phyloP scores from a whole-genome alignment of 1,140 invertebrate genomes.

The Pseudoatta argentina region DNA sequence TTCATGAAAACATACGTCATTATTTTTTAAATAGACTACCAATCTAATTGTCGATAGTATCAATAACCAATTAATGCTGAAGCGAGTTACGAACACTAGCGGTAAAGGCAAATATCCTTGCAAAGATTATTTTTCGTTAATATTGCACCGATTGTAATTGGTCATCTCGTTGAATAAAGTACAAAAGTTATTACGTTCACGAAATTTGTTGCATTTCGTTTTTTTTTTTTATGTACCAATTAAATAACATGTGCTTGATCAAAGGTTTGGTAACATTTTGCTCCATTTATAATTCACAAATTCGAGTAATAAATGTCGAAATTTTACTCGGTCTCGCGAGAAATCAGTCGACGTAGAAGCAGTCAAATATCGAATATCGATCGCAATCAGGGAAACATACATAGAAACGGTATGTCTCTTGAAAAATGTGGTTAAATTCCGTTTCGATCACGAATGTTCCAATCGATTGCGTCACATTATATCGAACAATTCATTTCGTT shows the following conservation, averaged over 20 bases:
- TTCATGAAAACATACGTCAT: conserved; percentile 1
- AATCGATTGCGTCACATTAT: neutral
- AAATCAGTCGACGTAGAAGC: conserved; percentile 15
- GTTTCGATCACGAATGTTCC: neutral
- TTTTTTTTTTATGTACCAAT: conserved; percentile 25
- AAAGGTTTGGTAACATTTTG: conserved; percentile 9
- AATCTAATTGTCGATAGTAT: conserved; percentile 19
- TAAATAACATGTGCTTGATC: neutral
- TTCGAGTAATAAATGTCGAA: conserved; percentile 20
- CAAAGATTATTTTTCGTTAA: conserved; percentile 36
- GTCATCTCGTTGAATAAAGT: neutral
- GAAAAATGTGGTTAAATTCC: conserved; percentile 28
- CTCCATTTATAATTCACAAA: conserved; percentile 29
- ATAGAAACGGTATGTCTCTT: neutral
- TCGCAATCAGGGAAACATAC: neutral
- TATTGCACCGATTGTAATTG: conserved; percentile 26
- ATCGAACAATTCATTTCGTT: conserved; percentile 13
- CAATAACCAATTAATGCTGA: conserved; percentile 38
- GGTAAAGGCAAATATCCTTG: conserved; percentile 26
- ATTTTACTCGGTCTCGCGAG: conserved; percentile 13
- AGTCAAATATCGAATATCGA: neutral
- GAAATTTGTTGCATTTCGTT: conserved; percentile 6
- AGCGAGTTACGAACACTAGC: neutral
- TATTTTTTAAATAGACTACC: conserved; percentile 3
- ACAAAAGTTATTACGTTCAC: conserved; percentile 3